Percentiles rank a stretch among this genome's conserved stretches.
Evolutionary conservation across 2,888 invertebrate species (phyloP).

Genomic region (Hirtodrosophila histrioides): DNA sequence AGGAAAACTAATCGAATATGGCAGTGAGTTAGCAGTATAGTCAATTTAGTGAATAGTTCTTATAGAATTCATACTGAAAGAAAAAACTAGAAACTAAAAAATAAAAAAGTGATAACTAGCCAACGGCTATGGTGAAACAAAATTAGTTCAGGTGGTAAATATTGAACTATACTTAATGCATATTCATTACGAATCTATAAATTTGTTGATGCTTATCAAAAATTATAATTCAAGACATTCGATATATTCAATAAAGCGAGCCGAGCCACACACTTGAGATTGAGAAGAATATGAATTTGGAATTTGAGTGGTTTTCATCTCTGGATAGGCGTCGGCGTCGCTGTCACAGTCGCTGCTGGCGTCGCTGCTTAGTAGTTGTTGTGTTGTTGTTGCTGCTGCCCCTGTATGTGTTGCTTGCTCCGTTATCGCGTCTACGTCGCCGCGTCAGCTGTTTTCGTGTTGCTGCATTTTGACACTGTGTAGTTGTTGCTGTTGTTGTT

Average conservation of each 20-base stretch:
- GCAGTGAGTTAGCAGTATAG: too few relatives aligned
- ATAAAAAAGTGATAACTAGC: too few relatives aligned
- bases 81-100: too few relatives aligned
- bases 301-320: slow-evolving; percentile 21
- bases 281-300: slow-evolving; percentile 5
- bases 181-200: slow-evolving; percentile 16
- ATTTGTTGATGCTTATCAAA: slow-evolving; percentile 10
- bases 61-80: too few relatives aligned
- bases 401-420: slow-evolving; percentile 6
- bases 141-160: too few relatives aligned
- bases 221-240: slow-evolving; percentile 24
- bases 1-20: too few relatives aligned
- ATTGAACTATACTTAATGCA: neutral
- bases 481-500: slow-evolving; percentile 12
- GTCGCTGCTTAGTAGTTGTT: neutral
- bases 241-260: slow-evolving; percentile 12
- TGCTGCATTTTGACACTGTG: slow-evolving; percentile 17
- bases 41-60: too few relatives aligned
- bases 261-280: slow-evolving; percentile 9
- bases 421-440: slow-evolving; percentile 37
- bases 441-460: slow-evolving; percentile 40
- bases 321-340: slow-evolving; percentile 20
- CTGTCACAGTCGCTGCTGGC: slow-evolving; percentile 2
- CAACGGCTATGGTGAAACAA: too few relatives aligned
- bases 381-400: too few relatives aligned